Conservation (phyloP, 2,113 vertebrate genomes). For the Ariopsis seemanni region DNA sequence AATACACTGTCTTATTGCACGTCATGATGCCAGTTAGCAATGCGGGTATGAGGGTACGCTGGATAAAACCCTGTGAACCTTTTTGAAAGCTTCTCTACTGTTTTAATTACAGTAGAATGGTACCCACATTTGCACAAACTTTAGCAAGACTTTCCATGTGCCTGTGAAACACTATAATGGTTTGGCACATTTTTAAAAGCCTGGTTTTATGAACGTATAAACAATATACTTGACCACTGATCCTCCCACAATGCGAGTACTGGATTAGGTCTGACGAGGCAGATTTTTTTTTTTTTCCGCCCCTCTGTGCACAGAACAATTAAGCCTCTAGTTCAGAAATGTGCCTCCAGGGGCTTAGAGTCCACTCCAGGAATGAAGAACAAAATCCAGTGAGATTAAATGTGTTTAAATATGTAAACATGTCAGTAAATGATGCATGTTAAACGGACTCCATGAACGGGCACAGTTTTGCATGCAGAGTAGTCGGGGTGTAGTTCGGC, state of each 20-base stretch:
- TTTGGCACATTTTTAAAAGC: constrained; percentile 42
- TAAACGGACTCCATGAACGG: constrained; percentile 4
- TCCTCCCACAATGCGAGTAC: constrained; percentile 22
- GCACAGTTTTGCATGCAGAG: not conserved
- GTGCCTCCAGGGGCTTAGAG: constrained; percentile 21
- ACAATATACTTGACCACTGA: constrained; percentile 41
- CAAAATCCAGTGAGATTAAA: constrained; percentile 19
- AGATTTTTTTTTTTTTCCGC: not conserved
- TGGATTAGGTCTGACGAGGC: constrained; percentile 43
- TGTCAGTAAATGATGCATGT: constrained; percentile 20
- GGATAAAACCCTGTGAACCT: not conserved
- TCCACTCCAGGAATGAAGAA: constrained; percentile 7
- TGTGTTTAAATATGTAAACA: constrained; percentile 8
- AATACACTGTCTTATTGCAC: not conserved
- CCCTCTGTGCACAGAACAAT: constrained; percentile 26
- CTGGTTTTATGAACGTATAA: constrained; percentile 41
- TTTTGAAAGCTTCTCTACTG: not conserved
- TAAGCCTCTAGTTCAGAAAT: constrained; percentile 32
- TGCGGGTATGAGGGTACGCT: not conserved
- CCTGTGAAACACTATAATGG: constrained; percentile 21
- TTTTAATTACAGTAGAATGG: constrained; percentile 1
- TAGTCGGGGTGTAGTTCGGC: not conserved
- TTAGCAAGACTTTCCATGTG: constrained; percentile 25
- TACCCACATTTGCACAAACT: constrained; percentile 2
- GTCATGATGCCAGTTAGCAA: too few species aligned